A percentile compares a stretch with the other conserved stretches of the same genome.
phyloP scores from a whole-genome alignment of 2,113 vertebrate species.

The Mola mola region DNA sequence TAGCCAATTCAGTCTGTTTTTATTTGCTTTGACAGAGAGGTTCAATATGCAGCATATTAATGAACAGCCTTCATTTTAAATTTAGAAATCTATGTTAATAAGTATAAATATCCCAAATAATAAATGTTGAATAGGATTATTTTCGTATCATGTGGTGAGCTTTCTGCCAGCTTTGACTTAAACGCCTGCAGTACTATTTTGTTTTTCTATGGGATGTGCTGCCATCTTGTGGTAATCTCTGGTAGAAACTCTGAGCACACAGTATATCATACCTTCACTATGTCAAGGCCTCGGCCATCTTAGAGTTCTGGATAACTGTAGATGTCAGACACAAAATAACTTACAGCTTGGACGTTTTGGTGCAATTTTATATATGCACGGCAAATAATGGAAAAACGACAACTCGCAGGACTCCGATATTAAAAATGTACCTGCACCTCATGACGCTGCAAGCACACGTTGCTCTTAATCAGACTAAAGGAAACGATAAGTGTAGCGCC shows the following conservation, averaged over 20 bases:
- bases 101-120: slow-evolving; percentile 42
- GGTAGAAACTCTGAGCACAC: not conserved
- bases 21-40: slow-evolving; percentile 18
- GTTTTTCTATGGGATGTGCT: slow-evolving; percentile 37
- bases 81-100: slow-evolving; percentile 48
- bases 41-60: slow-evolving; percentile 24
- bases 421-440: too few relatives aligned
- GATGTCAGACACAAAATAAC: too few relatives aligned
- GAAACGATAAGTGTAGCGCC: too few relatives aligned
- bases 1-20: slow-evolving; percentile 14
- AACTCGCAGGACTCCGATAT: too few relatives aligned
- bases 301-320: too few relatives aligned
- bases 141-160: slow-evolving; percentile 14
- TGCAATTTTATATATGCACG: too few relatives aligned
- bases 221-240: slow-evolving; percentile 58
- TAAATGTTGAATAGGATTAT: slow-evolving; percentile 48
- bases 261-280: too few relatives aligned
- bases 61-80: slow-evolving; percentile 35
- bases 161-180: slow-evolving; percentile 19
- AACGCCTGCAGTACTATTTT: not conserved
- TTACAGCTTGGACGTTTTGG: too few relatives aligned
- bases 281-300: too few relatives aligned
- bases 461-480: too few relatives aligned
- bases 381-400: too few relatives aligned
- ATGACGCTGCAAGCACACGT: too few relatives aligned